phyloP scores from a whole-genome alignment of 2,888 invertebrate species.

The Aporophyla nigra region DNA sequence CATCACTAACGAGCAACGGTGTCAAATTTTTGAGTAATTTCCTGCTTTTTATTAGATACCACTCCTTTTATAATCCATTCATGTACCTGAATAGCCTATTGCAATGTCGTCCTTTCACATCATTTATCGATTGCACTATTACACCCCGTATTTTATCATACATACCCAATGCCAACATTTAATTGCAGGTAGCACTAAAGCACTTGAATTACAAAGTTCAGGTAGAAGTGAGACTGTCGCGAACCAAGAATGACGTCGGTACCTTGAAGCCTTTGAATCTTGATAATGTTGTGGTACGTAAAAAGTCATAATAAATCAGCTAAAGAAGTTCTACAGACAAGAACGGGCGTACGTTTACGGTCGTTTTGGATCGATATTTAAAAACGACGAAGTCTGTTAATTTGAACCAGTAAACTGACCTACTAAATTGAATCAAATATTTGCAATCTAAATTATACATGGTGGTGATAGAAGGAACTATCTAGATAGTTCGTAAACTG shows the following conservation, averaged over 20 bases:
- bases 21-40: background rate
- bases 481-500: background rate
- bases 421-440: background rate
- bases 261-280: slow-evolving; percentile 75
- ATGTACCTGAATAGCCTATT: background rate
- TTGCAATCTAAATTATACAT: background rate
- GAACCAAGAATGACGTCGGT: slow-evolving; percentile 79
- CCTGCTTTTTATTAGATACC: background rate
- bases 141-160: background rate
- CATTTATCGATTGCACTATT: background rate
- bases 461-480: background rate
- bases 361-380: background rate
- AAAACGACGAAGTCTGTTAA: background rate
- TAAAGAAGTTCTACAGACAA: background rate
- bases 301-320: background rate
- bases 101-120: background rate
- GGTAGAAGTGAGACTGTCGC: slow-evolving; percentile 87
- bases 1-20: background rate
- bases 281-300: slow-evolving; percentile 79
- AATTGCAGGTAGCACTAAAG: slow-evolving; percentile 87
- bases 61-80: background rate
- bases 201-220: slow-evolving; percentile 90
- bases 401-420: background rate
- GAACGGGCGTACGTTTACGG: too few species aligned
- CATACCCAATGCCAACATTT: background rate